Evolutionary conservation across 2,113 vertebrate genomes (phyloP), one percentile per base, ranked within the genome.

Genomic region (Todiramphus saurophagus): DNA sequence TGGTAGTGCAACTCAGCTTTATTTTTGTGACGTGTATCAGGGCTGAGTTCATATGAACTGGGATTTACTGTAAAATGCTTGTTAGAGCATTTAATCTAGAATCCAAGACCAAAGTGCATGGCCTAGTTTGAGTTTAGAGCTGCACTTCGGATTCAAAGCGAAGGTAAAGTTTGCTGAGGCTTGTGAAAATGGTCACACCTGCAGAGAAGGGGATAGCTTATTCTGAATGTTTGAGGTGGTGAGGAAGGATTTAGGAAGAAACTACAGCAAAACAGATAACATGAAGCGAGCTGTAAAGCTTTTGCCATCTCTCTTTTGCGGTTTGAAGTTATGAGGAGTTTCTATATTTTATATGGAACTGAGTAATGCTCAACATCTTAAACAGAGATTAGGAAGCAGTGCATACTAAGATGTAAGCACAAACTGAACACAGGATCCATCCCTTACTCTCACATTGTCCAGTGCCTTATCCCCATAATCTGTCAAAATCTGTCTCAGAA

Each of bases 381-480:
- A 89, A 78, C 30, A 81, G 64, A 83, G n/a, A 50, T n/a, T 18
- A 93, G 19, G 11, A 81, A 83, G 30, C 6, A 83, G 13, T 27
- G 67, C 21, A 59, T 15, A 35, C n/a, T 46, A 24, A 31, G 28
- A 5, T 60, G 18, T 28, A 90, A 83, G 48, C 16, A 35, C 5
- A 86, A 80, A 97, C 97, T 96, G 96, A 98, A 98, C 97, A 88
- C 98, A 98, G 30, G 90, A 60, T 73, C 97, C 98, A 50, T 86
- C 97, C n/a, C 94, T 97, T 72, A 98, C 90, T 85, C 97, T 98
- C 27, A 98, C 95, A 3, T 92, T 97, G 86, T 98, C 98, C 78
- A 98, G 90, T 18, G 93, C 91, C 10, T 94, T 96, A 62, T 97
- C 97, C 17, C 91, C 97, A 33, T 93, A 96, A 19, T 94, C 94